Percentiles rank a stretch among this genome's conserved stretches.
phyloP scores from a whole-genome alignment of 2,888 invertebrate genomes.

The Parnassius orleans region DNA sequence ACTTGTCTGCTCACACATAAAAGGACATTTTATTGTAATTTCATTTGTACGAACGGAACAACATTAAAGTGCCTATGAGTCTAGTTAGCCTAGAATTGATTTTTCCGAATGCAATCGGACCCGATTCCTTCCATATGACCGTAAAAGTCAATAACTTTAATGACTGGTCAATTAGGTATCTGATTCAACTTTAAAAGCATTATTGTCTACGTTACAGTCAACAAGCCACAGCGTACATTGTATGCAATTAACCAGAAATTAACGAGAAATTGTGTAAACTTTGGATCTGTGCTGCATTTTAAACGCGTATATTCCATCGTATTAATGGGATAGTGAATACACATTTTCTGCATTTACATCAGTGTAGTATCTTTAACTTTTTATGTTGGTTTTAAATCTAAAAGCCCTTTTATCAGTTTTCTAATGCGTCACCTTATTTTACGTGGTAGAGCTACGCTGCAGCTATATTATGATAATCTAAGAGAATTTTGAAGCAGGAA shows the following conservation, averaged over 20 bases:
- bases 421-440: too few relatives aligned
- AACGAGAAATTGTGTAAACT: slow-evolving; percentile 42
- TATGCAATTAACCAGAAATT: slow-evolving; percentile 52
- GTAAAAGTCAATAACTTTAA: slow-evolving; percentile 45
- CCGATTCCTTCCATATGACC: slow-evolving; percentile 24
- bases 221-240: slow-evolving; percentile 47
- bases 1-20: too few relatives aligned
- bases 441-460: too few relatives aligned
- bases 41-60: slow-evolving; percentile 7
- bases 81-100: slow-evolving; percentile 19
- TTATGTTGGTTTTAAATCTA: too few relatives aligned
- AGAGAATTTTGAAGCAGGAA: too few relatives aligned
- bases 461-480: too few relatives aligned
- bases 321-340: neutral
- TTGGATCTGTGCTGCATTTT: slow-evolving; percentile 27
- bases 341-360: too few relatives aligned
- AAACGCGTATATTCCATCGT: neutral
- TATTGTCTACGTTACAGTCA: slow-evolving; percentile 49
- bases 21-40: neutral
- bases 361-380: too few relatives aligned
- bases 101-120: slow-evolving; percentile 26
- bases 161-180: slow-evolving; percentile 50
- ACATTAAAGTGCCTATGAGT: slow-evolving; percentile 20
- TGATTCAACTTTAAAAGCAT: slow-evolving; percentile 57
- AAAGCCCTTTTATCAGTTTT: too few relatives aligned